phyloP scores from a whole-genome alignment of 2,888 invertebrate species.

The Aleiodes testaceus region DNA sequence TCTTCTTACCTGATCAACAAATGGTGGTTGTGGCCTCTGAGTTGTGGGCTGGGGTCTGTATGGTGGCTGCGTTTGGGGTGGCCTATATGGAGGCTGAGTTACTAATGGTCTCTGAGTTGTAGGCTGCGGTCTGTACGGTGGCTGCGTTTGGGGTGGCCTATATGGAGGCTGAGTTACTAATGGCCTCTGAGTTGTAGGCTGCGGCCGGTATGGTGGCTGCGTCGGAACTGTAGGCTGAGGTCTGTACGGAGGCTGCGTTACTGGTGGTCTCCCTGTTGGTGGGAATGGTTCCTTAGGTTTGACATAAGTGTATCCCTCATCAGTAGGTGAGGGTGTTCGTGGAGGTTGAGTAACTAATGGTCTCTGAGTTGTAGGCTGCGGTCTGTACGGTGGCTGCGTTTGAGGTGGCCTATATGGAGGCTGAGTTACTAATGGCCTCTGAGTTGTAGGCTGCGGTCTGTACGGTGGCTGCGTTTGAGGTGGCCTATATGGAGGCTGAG shows the following conservation, averaged over 20 bases:
- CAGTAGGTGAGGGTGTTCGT: conserved; percentile 37
- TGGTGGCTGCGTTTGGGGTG: conserved; percentile 45
- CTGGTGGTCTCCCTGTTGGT: conserved; percentile 27
- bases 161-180: conserved; percentile 36
- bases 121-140: conserved; percentile 26
- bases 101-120: no score
- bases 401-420: conserved; percentile 40
- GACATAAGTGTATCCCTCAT: conserved; percentile 43
- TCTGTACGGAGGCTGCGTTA: conserved; percentile 36
- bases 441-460: conserved; percentile 38
- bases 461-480: no score
- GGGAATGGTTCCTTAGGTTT: conserved; percentile 44
- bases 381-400: conserved; percentile 39
- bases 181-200: conserved; percentile 42
- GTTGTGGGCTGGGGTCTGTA: conserved; percentile 35
- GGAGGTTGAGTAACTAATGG: not conserved
- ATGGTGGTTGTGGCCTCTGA: not conserved
- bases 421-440: no score
- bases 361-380: not conserved
- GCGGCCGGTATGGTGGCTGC: conserved; percentile 37
- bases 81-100: conserved; percentile 26
- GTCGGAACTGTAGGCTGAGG: conserved; percentile 30
- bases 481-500: conserved; percentile 34
- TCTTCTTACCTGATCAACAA: no score
- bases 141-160: no score